Evolutionary conservation across 2,113 vertebrate genomes (phyloP), one percentile per base, ranked within the genome.

Genomic region (Geococcyx californianus): DNA sequence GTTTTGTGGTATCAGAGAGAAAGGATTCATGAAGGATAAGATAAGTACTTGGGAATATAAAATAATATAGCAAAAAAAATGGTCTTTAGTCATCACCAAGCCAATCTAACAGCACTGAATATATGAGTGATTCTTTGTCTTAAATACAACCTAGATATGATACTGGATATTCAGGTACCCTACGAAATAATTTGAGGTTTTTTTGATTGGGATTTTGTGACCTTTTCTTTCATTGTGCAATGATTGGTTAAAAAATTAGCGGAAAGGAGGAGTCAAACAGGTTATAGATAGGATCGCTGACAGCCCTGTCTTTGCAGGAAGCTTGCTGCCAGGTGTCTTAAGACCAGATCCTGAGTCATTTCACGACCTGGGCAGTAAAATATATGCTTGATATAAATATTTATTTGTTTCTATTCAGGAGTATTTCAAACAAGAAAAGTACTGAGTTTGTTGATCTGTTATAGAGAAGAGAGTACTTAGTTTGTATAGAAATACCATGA

Each of bases 341-440:
- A 77, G 24, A n/a, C 23, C 49, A 90, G 34, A 68, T 23, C 40
- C 47, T 40, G 82, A 45, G 28, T 13, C 0, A 6, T 66, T 85
- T 76, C 58, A 73, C 17, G 66, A 58, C 45, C 14, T 67, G 4
- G 5, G 28, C 7, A 42, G 16, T 31, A 77, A 78, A 58, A 60
- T 38, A 34, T 1, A 1, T 6, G 2, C 34, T 44, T 79, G 19
- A 16, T n/a, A 51, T 33, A 0, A 0, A 47, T 9, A 58, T 66
- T 76, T 38, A 4, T 25, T 76, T 91, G 11, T 45, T 83, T 85
- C 63, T 80, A 19, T 49, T 67, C 24, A 76, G 74, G 23, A 63
- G 8, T 44, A 26, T 64, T 83, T 86, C 28, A 74, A 47, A 58
- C 17, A 79, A 44, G 42, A 89, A 54, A 78, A 78, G 29, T 29